These are phyloP conservation scores for Sphaerophoria rueppellii DNA, from an alignment of 2,888 invertebrate genomes.

Conservation along the genomic window DNA sequence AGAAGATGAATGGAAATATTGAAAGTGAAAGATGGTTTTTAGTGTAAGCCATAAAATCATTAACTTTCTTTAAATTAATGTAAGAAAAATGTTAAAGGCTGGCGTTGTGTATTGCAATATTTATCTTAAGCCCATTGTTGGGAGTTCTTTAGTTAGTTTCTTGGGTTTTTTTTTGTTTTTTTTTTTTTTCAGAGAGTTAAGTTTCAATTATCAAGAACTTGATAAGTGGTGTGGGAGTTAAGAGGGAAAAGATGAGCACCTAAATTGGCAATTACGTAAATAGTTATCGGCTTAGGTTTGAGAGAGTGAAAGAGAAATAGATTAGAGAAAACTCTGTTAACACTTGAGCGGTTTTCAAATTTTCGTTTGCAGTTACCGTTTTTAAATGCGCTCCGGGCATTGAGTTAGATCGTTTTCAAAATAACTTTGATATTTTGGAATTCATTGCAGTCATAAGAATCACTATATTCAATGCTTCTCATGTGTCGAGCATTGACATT, in stretches of 20 bases:
- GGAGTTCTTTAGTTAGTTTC: neutral
- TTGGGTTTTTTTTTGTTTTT: neutral
- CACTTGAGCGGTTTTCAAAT: slow-evolving; percentile 55
- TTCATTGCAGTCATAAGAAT: no score
- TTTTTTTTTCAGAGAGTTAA: neutral
- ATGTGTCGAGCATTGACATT: no score
- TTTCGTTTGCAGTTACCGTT: slow-evolving; percentile 23
- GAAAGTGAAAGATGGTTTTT: neutral
- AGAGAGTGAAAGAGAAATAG: neutral
- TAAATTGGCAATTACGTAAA: no score
- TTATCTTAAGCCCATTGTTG: neutral
- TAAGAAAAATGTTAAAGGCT: neutral
- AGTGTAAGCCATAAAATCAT: neutral
- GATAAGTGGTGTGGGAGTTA: neutral
- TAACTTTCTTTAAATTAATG: neutral
- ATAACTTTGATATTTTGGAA: no score
- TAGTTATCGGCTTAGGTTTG: neutral
- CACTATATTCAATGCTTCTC: no score
- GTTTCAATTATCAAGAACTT: neutral
- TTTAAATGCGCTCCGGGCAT: slow-evolving; percentile 23
- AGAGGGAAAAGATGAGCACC: no score
- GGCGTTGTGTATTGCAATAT: neutral
- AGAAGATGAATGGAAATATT: neutral
- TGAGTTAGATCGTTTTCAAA: neutral
- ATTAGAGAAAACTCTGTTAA: slow-evolving; percentile 45